A percentile compares a stretch with the other conserved stretches of the same genome.
Conservation (phyloP, 53 echinoderm and acorn worm genomes). For the Zoroaster sp. region DNA sequence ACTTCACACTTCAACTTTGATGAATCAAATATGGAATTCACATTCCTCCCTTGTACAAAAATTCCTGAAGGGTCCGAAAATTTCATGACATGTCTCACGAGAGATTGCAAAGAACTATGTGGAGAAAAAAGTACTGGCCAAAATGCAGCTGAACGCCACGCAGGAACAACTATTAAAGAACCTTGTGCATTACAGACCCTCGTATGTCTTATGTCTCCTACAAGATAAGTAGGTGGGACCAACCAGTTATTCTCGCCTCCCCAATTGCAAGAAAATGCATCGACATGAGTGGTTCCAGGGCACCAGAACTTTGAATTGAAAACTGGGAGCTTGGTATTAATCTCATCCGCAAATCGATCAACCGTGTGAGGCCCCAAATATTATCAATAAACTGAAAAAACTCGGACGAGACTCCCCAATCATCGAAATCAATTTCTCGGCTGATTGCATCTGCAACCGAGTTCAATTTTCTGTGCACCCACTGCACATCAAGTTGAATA, state of each 20-base stretch:
- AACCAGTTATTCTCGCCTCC: conserved; percentile 9
- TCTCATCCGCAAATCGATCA: conserved; percentile 63
- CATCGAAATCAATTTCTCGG: conserved; percentile 33
- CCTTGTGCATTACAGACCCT: not conserved
- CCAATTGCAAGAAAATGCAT: conserved; percentile 25
- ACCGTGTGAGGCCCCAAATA: conserved; percentile 61
- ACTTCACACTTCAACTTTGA: not conserved
- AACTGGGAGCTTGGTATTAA: not conserved
- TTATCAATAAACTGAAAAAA: conserved; percentile 39
- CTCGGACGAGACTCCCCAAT: conserved; percentile 28
- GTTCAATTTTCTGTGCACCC: conserved; percentile 24
- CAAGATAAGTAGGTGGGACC: not conserved
- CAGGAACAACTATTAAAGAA: conserved; percentile 7
- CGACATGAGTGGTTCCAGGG: not conserved
- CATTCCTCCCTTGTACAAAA: not conserved
- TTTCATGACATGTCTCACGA: not conserved
- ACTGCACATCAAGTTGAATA: conserved; percentile 11
- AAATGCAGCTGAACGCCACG: conserved; percentile 21
- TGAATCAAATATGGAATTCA: not conserved
- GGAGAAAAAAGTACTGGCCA: conserved; percentile 40
- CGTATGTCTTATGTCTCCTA: not conserved
- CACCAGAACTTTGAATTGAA: conserved; percentile 16
- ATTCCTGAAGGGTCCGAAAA: not conserved
- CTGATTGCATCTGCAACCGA: conserved; percentile 9
- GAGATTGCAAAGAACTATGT: not conserved